These are phyloP conservation scores for Anhinga rufa DNA, from an alignment of 2,113 vertebrate species.

Conservation along the genomic window DNA sequence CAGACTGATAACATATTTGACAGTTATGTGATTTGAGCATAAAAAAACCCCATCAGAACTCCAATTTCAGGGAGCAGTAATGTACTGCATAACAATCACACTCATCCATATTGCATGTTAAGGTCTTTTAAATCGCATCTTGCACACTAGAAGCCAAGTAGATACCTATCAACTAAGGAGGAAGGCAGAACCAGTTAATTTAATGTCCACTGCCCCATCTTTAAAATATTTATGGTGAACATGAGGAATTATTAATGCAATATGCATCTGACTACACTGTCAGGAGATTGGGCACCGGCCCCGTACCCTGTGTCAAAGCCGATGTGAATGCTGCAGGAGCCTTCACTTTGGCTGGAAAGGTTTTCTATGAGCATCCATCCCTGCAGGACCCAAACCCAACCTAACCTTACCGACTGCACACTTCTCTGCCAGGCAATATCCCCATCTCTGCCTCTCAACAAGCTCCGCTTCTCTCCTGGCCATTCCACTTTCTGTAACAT, in stretches of 20 bases:
- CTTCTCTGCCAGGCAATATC: neutral
- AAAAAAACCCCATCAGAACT: neutral
- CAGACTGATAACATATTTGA: neutral
- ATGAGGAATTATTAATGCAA: neutral
- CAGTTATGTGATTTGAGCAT: neutral
- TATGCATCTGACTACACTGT: neutral
- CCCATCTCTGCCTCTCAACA: neutral
- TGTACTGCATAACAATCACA: neutral
- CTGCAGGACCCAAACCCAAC: neutral
- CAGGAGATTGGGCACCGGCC: neutral
- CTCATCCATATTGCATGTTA: slow-evolving; percentile 7
- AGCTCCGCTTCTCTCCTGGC: neutral
- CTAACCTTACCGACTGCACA: neutral
- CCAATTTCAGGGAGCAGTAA: neutral
- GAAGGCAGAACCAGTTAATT: neutral
- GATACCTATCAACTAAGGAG: neutral
- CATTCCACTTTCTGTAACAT: neutral
- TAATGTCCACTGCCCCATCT: neutral
- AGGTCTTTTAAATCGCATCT: neutral
- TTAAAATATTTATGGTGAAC: neutral
- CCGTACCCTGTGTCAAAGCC: neutral
- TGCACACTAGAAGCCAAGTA: neutral
- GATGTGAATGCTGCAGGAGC: neutral
- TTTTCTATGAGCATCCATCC: neutral
- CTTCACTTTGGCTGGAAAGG: neutral